These are phyloP conservation scores for Pocillopora grandis DNA, from an alignment of 92 coral and sea anemone genomes.

Conservation along the genomic window DNA sequence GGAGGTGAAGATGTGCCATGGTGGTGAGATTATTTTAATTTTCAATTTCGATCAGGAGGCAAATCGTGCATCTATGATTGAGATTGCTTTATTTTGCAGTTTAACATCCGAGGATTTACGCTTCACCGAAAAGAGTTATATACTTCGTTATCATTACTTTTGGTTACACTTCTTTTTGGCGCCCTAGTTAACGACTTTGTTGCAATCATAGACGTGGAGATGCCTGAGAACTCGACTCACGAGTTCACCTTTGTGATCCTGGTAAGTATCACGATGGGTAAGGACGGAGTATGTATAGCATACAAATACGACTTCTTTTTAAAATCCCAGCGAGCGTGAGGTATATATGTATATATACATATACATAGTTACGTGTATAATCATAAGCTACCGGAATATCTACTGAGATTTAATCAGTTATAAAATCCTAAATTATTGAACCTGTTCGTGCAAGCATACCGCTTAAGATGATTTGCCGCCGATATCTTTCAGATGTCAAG, in stretches of 20 bases:
- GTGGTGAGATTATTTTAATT: slow-evolving; percentile 7
- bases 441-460: too few relatives aligned
- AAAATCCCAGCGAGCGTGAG: too few relatives aligned
- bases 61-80: too few relatives aligned
- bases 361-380: too few relatives aligned
- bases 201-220: slow-evolving; percentile 75
- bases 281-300: neutral
- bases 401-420: too few relatives aligned
- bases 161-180: slow-evolving; percentile 73
- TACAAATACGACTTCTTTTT: neutral
- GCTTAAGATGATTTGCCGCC: too few relatives aligned
- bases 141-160: slow-evolving; percentile 70
- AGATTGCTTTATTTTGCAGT: slow-evolving; percentile 54
- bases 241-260: slow-evolving; percentile 76
- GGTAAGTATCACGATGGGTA: slow-evolving; percentile 52
- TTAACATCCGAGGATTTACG: slow-evolving; percentile 87
- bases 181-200: slow-evolving; percentile 86
- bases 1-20: slow-evolving; percentile 27
- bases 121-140: slow-evolving; percentile 91
- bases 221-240: slow-evolving; percentile 94
- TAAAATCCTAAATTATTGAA: too few relatives aligned
- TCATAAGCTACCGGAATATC: too few relatives aligned
- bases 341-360: too few relatives aligned
- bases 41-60: neutral
- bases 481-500: too few relatives aligned